A percentile compares a stretch with the other conserved stretches of the same genome.
phyloP scores from a whole-genome alignment of 2,888 invertebrate species.

The Andrena haemorrhoa region DNA sequence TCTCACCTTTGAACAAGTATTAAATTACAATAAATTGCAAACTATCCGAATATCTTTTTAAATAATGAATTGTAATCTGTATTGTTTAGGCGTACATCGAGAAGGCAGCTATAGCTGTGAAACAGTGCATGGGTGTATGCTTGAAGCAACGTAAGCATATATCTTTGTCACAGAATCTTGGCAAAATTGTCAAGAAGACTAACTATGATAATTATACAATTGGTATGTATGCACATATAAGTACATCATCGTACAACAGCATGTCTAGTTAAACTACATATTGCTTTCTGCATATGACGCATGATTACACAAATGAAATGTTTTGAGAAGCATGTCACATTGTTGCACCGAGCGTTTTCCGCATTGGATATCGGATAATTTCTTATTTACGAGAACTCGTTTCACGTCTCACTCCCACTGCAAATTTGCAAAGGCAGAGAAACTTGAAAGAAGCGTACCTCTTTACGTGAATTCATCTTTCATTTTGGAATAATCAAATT shows the following conservation, averaged over 20 bases:
- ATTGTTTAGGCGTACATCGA: conserved; percentile 87
- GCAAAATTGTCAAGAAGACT: conserved; percentile 92
- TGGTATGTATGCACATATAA: conserved; percentile 79
- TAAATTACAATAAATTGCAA: conserved; percentile 10
- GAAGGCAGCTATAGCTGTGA: conserved; percentile 91
- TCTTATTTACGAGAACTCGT: not conserved
- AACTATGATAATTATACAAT: conserved; percentile 92
- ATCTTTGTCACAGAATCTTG: conserved; percentile 91
- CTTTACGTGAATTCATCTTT: not conserved
- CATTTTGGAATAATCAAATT: not conserved
- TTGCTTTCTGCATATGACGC: conserved; percentile 44
- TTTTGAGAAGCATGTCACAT: conserved; percentile 10
- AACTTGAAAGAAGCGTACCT: no score
- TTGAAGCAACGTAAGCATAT: conserved; percentile 89
- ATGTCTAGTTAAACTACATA: conserved; percentile 1
- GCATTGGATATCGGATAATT: not conserved
- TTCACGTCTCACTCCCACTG: not conserved
- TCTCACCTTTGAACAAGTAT: conserved; percentile 93
- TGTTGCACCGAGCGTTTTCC: not conserved
- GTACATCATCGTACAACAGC: not conserved
- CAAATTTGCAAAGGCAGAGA: not conserved
- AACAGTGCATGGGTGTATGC: conserved; percentile 92
- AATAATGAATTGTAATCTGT: conserved; percentile 36
- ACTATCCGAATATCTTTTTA: conserved; percentile 19
- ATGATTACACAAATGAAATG: conserved; percentile 21